Conservation (phyloP, 2,113 vertebrate genomes). For the Corythornis vintsioides region DNA sequence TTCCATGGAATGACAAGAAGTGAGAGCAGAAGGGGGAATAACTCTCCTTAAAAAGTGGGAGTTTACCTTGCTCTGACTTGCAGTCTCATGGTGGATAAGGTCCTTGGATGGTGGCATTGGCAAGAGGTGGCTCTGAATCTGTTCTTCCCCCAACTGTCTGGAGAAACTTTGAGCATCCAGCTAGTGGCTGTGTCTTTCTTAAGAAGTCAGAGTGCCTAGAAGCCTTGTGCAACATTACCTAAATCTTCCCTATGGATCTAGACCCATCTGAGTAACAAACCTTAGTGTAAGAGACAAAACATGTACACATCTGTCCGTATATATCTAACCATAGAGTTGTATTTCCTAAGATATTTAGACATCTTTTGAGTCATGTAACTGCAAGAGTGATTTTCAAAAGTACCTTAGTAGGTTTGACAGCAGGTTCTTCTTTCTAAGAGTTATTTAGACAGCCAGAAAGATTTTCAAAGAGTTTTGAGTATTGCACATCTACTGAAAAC, state of each 20-base stretch:
- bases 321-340: conserved; percentile 2
- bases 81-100: background rate
- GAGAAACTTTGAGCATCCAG: background rate
- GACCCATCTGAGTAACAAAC: background rate
- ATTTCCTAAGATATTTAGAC: conserved; percentile 57
- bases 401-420: conserved; percentile 39
- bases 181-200: background rate
- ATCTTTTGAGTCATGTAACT: conserved; percentile 50
- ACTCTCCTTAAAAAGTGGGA: background rate
- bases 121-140: background rate
- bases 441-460: conserved; percentile 39
- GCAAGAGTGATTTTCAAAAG: conserved; percentile 39
- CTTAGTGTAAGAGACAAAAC: background rate
- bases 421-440: conserved; percentile 44
- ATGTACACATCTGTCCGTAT: background rate
- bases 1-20: background rate
- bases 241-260: background rate
- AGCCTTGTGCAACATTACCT: background rate
- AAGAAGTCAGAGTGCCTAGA: background rate
- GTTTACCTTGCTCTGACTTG: background rate
- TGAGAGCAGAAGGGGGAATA: background rate
- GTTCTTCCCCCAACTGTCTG: background rate
- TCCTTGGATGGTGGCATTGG: rapidly evolving
- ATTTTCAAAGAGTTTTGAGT: background rate
- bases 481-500: background rate